phyloP scores from a whole-genome alignment of 2,113 vertebrate species.

The Paraplagusia blochii region DNA sequence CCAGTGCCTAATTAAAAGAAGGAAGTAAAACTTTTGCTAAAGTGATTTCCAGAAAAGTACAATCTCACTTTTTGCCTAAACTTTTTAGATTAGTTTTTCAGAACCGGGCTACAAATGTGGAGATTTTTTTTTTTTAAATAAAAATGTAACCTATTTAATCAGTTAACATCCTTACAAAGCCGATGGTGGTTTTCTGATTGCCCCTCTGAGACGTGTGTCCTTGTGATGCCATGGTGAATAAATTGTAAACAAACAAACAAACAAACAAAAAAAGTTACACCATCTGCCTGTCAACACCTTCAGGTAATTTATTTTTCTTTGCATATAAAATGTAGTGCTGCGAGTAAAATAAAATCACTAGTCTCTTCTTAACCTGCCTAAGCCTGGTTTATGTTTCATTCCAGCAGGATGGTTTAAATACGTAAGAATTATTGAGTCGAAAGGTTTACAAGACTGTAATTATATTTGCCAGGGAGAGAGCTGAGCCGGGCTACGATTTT shows the following conservation, averaged over 20 bases:
- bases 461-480: conserved; percentile 24
- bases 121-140: too few species aligned
- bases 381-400: conserved; percentile 27
- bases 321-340: conserved; percentile 50
- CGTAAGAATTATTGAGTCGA: conserved; percentile 41
- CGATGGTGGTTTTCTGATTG: too few species aligned
- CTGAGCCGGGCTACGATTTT: conserved; percentile 33
- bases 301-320: conserved; percentile 63
- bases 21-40: too few species aligned
- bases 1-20: too few species aligned
- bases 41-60: too few species aligned
- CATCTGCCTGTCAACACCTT: conserved; percentile 17
- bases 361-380: conserved; percentile 20
- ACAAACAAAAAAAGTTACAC: too few species aligned
- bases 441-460: conserved; percentile 13
- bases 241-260: conserved; percentile 35
- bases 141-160: too few species aligned
- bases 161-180: too few species aligned
- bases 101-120: too few species aligned
- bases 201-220: conserved; percentile 13
- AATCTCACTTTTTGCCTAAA: too few species aligned
- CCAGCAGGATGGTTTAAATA: conserved; percentile 28
- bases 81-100: too few species aligned
- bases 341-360: conserved; percentile 38
- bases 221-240: conserved; percentile 50